phyloP scores from a whole-genome alignment of 2,888 invertebrate genomes.

The Agrotis exclamationis region DNA sequence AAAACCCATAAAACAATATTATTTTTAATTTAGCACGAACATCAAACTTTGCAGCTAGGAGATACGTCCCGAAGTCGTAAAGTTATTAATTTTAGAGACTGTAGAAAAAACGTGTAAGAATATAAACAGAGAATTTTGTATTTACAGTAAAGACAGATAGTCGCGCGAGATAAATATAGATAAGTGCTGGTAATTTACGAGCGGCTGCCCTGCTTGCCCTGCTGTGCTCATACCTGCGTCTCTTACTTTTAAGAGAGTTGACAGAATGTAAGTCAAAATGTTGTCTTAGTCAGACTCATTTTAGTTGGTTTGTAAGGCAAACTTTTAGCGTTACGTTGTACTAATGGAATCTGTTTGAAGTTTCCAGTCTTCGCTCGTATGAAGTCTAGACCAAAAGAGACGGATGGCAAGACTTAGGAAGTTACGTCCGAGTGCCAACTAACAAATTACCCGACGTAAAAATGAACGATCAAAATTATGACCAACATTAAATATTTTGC shows the following conservation, averaged over 20 bases:
- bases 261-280: neutral
- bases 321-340: neutral
- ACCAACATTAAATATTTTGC: neutral
- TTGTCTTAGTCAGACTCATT: too few relatives aligned
- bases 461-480: neutral
- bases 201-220: conserved; percentile 35
- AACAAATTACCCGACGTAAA: too few relatives aligned
- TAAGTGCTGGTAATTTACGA: conserved; percentile 84
- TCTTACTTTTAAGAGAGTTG: conserved; percentile 10
- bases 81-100: conserved; percentile 62
- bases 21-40: conserved; percentile 56
- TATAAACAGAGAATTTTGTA: conserved; percentile 77
- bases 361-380: too few relatives aligned
- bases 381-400: too few relatives aligned
- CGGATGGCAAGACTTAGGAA: too few relatives aligned
- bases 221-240: conserved; percentile 9
- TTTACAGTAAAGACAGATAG: conserved; percentile 81
- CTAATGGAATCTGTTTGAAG: neutral
- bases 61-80: conserved; percentile 46
- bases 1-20: conserved; percentile 31
- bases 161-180: conserved; percentile 81
- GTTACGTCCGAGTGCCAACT: too few relatives aligned
- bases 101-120: conserved; percentile 62
- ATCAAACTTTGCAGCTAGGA: conserved; percentile 31
- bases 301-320: neutral